A percentile compares a stretch with the other conserved stretches of the same genome.
Conservation (phyloP, 2,797 vertebrate genomes). For the Diglossa cyanea region DNA sequence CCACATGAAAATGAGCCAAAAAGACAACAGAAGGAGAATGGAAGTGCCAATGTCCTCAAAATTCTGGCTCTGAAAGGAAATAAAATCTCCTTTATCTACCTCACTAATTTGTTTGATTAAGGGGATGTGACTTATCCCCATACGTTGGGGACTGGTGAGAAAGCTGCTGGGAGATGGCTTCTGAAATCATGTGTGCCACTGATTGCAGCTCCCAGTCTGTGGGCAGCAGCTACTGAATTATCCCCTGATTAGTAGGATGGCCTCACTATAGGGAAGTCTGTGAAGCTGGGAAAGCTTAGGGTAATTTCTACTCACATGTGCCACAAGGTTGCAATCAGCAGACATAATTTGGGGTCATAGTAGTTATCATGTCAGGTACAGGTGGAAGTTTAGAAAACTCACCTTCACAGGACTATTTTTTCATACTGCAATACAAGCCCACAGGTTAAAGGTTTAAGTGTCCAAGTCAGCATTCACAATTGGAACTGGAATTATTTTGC, state of each 20-base stretch:
- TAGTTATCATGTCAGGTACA: not conserved
- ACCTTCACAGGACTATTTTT: not conserved
- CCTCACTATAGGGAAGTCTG: not conserved
- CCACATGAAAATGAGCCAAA: constrained; percentile 29
- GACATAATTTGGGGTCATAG: not conserved
- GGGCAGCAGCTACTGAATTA: not conserved
- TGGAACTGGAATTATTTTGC: not conserved
- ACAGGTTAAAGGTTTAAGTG: not conserved
- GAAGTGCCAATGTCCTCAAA: constrained; percentile 29
- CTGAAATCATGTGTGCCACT: not conserved
- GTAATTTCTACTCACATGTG: not conserved
- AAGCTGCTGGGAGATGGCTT: not conserved
- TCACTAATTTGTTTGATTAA: constrained; percentile 52
- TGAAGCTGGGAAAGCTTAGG: not conserved
- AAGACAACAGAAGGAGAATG: constrained; percentile 54
- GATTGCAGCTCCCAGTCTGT: not conserved
- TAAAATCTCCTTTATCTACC: constrained; percentile 31
- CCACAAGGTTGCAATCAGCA: not conserved
- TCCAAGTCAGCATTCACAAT: not conserved
- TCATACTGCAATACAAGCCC: not conserved
- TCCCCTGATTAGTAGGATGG: not conserved
- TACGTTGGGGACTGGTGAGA: not conserved
- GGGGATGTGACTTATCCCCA: not conserved
- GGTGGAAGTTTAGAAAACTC: not conserved
- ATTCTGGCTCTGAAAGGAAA: not conserved